Evolutionary conservation across 2,888 invertebrate genomes (phyloP), one percentile per base, ranked within the genome.

Genomic region (Xanthorhoe designata): DNA sequence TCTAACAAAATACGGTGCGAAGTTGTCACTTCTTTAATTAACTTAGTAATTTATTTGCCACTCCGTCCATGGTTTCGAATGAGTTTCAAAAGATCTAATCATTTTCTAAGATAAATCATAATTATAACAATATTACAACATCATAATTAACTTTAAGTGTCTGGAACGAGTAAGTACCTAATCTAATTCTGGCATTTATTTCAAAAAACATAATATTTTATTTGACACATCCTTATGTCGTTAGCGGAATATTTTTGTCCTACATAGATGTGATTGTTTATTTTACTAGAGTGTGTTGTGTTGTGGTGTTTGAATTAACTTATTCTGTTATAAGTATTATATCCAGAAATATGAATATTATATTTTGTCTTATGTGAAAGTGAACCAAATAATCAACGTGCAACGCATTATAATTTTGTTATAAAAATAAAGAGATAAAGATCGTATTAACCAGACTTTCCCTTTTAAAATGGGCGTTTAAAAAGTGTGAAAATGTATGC

Each of bases 401-500:
- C 62, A 64, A 54, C 56, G 53, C 49, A 59, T 61, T 42, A 61
- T 67, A 66, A 68, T 67, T 68, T 57, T 51, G 53, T 61, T 59
- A 49, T 61, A 68, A 61, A 60, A 64, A 66, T 67, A 71, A 63
- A 67, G 60, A 56, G 60, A 69, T 72, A 71, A 64, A 32, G 19
- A 56, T 61, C 62, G 10, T 61, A 55, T 57, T 58, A 66, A 61
- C 9, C 29, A 61, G 17, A 80, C 80, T 82, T 83, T 83, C 82
- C 72, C 76, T 78, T 68, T 77, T 67, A 70, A 73, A 70, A 70
- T 72, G 71, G 61, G 68, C 69, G 74, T 71, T 69, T 38, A 69
- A 72, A 75, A 78, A 76, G 70, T 75, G 69, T 72, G 70, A 74
- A 79, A 66, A 66, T 60, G 74, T 77, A 73, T 78, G 80, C 73